These are phyloP conservation scores for Odocoileus virginianus DNA, from an alignment of 2,113 vertebrate genomes.

Conservation along the genomic window DNA sequence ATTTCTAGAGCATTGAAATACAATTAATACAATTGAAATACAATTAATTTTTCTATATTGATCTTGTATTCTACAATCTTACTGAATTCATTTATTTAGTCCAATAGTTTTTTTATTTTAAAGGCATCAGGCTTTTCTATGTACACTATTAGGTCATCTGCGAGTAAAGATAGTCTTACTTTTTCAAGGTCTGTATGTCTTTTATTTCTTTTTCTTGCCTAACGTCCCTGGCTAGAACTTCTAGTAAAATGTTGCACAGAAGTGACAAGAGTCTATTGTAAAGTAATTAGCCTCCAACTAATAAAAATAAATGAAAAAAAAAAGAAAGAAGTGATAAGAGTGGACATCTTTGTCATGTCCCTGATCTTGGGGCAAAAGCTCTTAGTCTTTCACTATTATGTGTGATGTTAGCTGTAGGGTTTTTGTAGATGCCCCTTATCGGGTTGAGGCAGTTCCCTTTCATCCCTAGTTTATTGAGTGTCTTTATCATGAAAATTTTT, in stretches of 20 bases:
- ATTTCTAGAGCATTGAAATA: background rate
- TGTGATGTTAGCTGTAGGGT: background rate
- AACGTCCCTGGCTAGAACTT: background rate
- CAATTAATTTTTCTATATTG: background rate
- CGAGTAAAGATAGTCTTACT: background rate
- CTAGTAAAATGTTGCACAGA: background rate
- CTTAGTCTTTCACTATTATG: background rate
- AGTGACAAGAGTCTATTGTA: background rate
- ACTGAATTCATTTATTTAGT: background rate
- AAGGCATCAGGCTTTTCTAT: background rate
- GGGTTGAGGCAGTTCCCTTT: background rate
- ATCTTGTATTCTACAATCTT: background rate
- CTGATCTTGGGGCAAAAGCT: background rate
- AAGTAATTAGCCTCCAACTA: too few relatives aligned
- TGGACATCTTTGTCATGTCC: background rate
- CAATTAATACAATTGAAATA: background rate
- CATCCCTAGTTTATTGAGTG: background rate
- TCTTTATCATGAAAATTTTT: background rate
- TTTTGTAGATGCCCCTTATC: background rate
- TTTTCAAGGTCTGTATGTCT: background rate
- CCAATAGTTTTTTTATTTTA: background rate
- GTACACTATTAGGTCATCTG: background rate
- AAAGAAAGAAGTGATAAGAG: background rate
- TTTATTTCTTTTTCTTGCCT: background rate
- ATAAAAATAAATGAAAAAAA: too few relatives aligned